Evolutionary conservation across 2,888 invertebrate species (phyloP).

Genomic region (Dascillus cervinus): DNA sequence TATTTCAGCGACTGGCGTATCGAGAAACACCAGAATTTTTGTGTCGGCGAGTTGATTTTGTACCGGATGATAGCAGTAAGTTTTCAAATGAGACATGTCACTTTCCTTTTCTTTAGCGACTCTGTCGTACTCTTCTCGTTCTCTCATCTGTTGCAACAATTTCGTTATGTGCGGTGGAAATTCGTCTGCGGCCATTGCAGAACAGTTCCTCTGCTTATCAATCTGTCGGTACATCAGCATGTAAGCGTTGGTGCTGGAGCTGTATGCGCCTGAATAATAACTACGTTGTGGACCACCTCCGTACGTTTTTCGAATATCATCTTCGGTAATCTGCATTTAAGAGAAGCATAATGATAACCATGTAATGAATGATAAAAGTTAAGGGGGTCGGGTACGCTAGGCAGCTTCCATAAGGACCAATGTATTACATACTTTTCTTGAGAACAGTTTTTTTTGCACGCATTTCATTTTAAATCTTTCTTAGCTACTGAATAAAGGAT

Average conservation of each 20-base stretch:
- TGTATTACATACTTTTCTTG: no score
- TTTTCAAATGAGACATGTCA: conserved; percentile 54
- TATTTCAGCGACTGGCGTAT: conserved; percentile 52
- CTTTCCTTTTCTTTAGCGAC: conserved; percentile 52
- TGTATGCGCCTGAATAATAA: conserved; percentile 67
- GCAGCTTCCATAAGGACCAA: no score
- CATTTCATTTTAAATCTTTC: no score
- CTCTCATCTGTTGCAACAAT: conserved; percentile 55
- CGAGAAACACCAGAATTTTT: conserved; percentile 52
- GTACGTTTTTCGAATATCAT: conserved; percentile 76
- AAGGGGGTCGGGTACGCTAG: no score
- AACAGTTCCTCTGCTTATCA: conserved; percentile 53
- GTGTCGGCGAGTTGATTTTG: conserved; percentile 47
- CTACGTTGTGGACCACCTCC: conserved; percentile 61
- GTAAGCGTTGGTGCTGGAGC: conserved; percentile 80
- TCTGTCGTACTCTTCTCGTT: conserved; percentile 57
- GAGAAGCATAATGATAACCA: no score
- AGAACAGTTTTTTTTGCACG: no score
- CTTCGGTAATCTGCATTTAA: conserved; percentile 65
- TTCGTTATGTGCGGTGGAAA: conserved; percentile 68
- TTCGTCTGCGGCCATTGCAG: conserved; percentile 57
- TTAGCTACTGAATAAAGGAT: no score
- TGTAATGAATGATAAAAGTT: no score
- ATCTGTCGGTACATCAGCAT: conserved; percentile 86
- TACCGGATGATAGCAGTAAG: conserved; percentile 56